phyloP scores from a whole-genome alignment of 2,113 vertebrate species.

The Megaleporinus macrocephalus region DNA sequence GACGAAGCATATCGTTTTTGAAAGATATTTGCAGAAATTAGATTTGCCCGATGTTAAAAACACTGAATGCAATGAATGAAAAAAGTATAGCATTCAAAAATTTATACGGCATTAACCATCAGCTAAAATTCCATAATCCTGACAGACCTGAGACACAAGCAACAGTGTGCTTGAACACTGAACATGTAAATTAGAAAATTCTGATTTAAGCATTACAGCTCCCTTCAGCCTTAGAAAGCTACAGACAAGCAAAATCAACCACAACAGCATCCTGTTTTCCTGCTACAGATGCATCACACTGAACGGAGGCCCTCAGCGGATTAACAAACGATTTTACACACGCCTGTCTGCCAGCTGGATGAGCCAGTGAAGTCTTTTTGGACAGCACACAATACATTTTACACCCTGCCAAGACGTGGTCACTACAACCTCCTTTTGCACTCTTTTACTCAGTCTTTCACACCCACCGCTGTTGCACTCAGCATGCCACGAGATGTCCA shows the following conservation, averaged over 20 bases:
- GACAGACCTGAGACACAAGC: no score
- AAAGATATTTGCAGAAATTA: no score
- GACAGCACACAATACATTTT: conserved; percentile 42
- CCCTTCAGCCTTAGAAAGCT: not conserved
- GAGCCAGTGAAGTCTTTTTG: conserved; percentile 30
- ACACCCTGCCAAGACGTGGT: conserved; percentile 42
- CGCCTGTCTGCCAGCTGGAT: conserved; percentile 45
- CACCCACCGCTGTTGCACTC: not conserved
- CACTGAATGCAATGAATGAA: no score
- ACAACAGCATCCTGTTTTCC: conserved; percentile 32
- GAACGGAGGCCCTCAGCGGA: conserved; percentile 17
- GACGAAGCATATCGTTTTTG: no score
- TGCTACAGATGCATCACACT: conserved; percentile 29
- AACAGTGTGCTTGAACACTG: not conserved
- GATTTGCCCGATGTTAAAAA: no score
- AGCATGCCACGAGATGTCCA: conserved; percentile 6
- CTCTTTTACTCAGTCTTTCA: conserved; percentile 1
- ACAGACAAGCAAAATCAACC: not conserved
- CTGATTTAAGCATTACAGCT: not conserved
- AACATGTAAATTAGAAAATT: not conserved
- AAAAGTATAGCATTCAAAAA: no score
- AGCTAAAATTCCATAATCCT: no score
- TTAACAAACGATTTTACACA: conserved; percentile 42
- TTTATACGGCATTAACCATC: no score
- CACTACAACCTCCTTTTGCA: not conserved